Base-by-base conservation (phyloP, 1,140 invertebrate genomes). In the Drosophila suzukii region DNA sequence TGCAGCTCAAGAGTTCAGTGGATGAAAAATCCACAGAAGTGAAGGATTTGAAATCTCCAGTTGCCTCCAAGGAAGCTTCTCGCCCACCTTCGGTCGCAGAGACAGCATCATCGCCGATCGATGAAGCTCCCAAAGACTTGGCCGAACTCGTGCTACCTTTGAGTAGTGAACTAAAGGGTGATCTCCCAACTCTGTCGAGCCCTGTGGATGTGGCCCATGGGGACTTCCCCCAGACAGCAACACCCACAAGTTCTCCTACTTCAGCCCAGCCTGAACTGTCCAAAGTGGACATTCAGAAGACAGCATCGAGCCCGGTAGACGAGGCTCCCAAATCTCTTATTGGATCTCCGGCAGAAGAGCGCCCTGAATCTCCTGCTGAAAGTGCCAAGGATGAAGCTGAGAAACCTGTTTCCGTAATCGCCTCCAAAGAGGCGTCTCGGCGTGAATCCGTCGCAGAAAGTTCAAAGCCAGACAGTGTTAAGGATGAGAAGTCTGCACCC, bases 361-460 rank as follows among this genome's bases (percentile, higher is more conserved):
- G 67, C 5, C 67, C 67, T 4, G 67, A 72, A 53, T 81, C 79
- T 10, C 56, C 59, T 13, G 72, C 41, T 15, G 74, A 67, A 39
- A 78, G 73, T 34, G 44, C 71, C 30, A 73, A 71, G 36, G 60
- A 57, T 1, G 75, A 74, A 32, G 27, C 79, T 34, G 73, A 90
- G 6, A 61, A 63, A 24, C 15, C 17, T 8, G 56, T 54, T 13
- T 85, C 80, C 46, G 5, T n/a, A 17, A 17, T 39, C 47, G 24
- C n/a, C 53, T 72, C 80, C 0, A 68, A 85, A 20, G 76, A 85
- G 24, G 24, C 20, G 0, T 71, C 74, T 0, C 34, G 75, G 6
- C 66, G 70, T 12, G 66, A 41, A 20, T 86, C 81, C 0, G 53
- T 67, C 0, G 75, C 49, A 6, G 76, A 57, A 47, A 78, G 66